phyloP scores from a whole-genome alignment of 2,113 vertebrate genomes.

The Hippocampus barbouri region DNA sequence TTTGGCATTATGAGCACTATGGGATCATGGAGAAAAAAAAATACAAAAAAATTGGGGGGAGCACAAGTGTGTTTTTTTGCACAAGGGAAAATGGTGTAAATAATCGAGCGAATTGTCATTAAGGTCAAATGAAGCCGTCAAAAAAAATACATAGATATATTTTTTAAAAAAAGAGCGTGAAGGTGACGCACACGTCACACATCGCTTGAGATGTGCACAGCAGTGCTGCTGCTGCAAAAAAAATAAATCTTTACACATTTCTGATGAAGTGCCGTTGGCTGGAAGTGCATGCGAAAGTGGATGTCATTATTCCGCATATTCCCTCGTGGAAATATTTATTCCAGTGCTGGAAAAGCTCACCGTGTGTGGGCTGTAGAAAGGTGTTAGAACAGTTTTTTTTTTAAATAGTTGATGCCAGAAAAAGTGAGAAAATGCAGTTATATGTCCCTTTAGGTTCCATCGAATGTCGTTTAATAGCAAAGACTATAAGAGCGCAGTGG shows the following conservation, averaged over 20 bases:
- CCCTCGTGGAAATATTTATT: neutral
- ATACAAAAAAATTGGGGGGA: neutral
- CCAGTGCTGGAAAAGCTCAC: neutral
- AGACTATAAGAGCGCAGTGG: no score
- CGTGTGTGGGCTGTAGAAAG: neutral
- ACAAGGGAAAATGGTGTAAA: neutral
- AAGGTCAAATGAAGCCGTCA: neutral
- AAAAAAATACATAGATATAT: neutral
- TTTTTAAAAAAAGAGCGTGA: neutral
- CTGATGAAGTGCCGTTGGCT: conserved; percentile 1
- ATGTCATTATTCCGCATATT: conserved; percentile 4
- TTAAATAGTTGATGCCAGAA: neutral
- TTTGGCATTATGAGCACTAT: neutral
- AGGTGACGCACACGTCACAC: neutral
- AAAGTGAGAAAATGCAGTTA: neutral
- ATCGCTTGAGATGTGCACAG: neutral
- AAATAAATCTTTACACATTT: conserved; percentile 2
- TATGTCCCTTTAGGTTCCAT: neutral
- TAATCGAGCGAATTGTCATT: neutral
- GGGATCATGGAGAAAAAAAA: neutral
- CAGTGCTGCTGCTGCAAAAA: no score
- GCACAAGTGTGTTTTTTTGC: neutral
- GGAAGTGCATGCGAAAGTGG: neutral
- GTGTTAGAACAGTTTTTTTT: neutral
- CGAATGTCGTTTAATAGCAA: neutral